Base-by-base conservation (phyloP, 2,888 invertebrate genomes). In the Standfussiana lucernea region DNA sequence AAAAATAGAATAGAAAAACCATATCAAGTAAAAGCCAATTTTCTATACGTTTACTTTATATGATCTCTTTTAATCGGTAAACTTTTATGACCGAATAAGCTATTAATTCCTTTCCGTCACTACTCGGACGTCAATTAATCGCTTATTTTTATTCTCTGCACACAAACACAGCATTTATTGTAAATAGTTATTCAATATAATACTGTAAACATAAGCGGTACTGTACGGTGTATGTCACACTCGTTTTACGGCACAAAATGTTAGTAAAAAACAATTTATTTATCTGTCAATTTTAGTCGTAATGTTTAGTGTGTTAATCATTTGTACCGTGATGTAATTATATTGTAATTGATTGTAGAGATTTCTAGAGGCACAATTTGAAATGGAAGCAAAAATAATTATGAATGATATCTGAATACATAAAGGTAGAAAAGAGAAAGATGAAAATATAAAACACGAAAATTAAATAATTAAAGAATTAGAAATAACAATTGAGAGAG, bases 161-260 rank as follows among this genome's bases (percentile, higher is more conserved):
- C 72, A 13, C 66, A 72, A 77, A 83, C 79, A 76, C 71, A 75
- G 78, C 88, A 85, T 88, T 85, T 86, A 96, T 95, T 96, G 96
- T 96, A 96, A 94, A 96, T 96, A 96, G 95, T 95, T 95, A 96
- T 91, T 87, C 89, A 91, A 91, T 90, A 93, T 86, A 89, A 91
- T 93, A 93, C 90, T 92, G 90, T 95, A 94, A 83, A 92, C 90
- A 86, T 95, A 95, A 95, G 94, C 90, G 93, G 93, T 95, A 95
- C 92, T 92, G 92, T 95, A 94, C 93, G 94, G 95, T 96, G 95
- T 95, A 93, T 91, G 77, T 93, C 95, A 96, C 96, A 96, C 96
- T 96, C 96, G 96, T 96, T 96, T 96, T 96, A 94, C 93, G 95
- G 96, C 96, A 96, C 96, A 96, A 96, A 95, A 95, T 95, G 94